Evolutionary conservation across 2,113 vertebrate genomes (phyloP), one percentile per base, ranked within the genome.

Genomic region (Chaetodon trifascialis): DNA sequence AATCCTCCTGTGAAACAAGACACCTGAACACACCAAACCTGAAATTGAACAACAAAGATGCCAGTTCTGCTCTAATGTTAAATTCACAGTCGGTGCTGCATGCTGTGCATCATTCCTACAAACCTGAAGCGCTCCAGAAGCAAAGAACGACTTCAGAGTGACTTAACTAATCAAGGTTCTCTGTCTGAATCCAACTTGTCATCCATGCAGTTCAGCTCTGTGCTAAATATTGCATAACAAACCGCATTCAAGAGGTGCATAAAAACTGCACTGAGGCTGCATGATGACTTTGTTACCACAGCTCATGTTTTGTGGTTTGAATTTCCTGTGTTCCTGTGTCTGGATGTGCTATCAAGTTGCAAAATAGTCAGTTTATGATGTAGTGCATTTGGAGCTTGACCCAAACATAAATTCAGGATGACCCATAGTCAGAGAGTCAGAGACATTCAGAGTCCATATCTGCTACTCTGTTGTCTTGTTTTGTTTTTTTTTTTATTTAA

Each of bases 361-460:
- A 59, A 52, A 38, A 11, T 74, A 14, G 44, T 42, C 47, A 64
- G 4, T 55, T 10, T 12, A 16, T 49, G 34, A 52, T 44, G 8
- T 10, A 44, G 42, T 44, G 42, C 42, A 40, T 4, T 8, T 65
- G 46, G 15, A 42, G 10, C n/a, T 30, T 42, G 15, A 40, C 47
- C 14, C 46, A 52, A 54, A 25, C 19, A 34, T 34, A 34, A 73
- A 23, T 23, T 54, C 7, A 23, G 42, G 40, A n/a, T 8, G 25
- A 30, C 30, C 30, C 30, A 7, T 25, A 23, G 12, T 49, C 12
- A 47, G 9, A 25, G 10, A 38, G 23, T 67, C 66, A 17, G 11
- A 70, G 1, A 51, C 44, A 74, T 51, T 49, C 58, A 62, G 42
- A 38, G 72, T 66, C n/a, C 1, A 4, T 68, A 49, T 78, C 62